phyloP scores from a whole-genome alignment of 2,797 vertebrate genomes.

The Rhynchonycteris naso region DNA sequence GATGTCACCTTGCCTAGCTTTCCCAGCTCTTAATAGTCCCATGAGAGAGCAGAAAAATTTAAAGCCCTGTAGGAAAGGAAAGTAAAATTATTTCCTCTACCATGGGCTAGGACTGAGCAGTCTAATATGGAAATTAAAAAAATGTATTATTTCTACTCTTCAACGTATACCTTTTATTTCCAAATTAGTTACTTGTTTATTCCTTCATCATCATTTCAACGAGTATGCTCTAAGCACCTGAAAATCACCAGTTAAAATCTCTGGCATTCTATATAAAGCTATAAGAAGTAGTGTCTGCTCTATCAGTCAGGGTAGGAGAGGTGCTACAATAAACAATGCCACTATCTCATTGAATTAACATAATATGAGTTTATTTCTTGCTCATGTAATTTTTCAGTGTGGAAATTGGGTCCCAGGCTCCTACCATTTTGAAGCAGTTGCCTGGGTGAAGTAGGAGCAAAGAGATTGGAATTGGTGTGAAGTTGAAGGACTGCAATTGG shows the following conservation, averaged over 20 bases:
- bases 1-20: not conserved
- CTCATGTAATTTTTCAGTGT: not conserved
- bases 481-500: not conserved
- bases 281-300: accelerated
- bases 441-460: not conserved
- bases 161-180: not conserved
- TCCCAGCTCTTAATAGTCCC: not conserved
- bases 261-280: not conserved
- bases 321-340: not conserved
- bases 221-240: not conserved
- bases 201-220: not conserved
- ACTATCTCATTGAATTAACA: not conserved
- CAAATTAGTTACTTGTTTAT: slow-evolving; percentile 9
- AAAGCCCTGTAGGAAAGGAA: slow-evolving; percentile 4
- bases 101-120: not conserved
- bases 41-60: not conserved
- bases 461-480: not conserved
- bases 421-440: not conserved
- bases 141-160: not conserved
- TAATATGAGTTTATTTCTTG: not conserved
- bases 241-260: not conserved
- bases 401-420: not conserved
- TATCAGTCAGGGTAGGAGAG: not conserved
- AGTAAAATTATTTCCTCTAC: slow-evolving; percentile 26
- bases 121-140: not conserved